Evolutionary conservation across 2,797 vertebrate genomes (phyloP), one percentile per base, ranked within the genome.

Genomic region (Takifugu rubripes): DNA sequence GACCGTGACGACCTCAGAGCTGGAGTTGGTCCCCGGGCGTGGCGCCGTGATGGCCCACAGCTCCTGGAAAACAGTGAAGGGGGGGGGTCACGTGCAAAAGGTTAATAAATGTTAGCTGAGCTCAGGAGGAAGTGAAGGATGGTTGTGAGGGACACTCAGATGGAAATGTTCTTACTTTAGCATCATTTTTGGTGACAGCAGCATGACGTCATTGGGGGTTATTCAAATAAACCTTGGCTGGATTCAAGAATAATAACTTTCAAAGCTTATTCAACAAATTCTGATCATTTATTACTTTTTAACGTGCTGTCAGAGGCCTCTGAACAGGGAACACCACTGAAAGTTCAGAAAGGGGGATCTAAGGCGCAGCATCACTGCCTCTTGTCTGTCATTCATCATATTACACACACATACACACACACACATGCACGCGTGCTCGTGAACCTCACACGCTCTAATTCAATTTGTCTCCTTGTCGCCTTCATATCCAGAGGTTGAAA

Each of bases 401-500:
- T 61, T 52, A n/a, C 16, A 24, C 27, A 48, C 36, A 15, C 16
- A 45, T 15, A 64, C 31, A 40, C 15, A 47, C 33, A 15, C 16
- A 21, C 27, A 43, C 36, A 11, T 15, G 16, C 25, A 2, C 59
- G 42, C 47, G n/a, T 42, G 47, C 54, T 11, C 36, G 57, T 33
- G 16, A 63, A 59, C 58, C 40, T 45, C 10, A 11, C 31, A 58
- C 81, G 69, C 64, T 56, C 52, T 83, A 77, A 73, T 88, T 86
- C 65, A 86, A 72, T 86, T 80, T 84, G 78, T 83, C 75, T 82
- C 61, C 76, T 75, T 75, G 75, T 80, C 78, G 43, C 72, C 53
- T 80, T 85, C 81, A 77, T 73, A 78, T 84, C 62, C 68, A 77
- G 76, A 81, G 82, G 84, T 85, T 81, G 77, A 74, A 82, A 72